Conservation (phyloP, 2,797 vertebrate genomes). For the Lycodopsis pacificus region DNA sequence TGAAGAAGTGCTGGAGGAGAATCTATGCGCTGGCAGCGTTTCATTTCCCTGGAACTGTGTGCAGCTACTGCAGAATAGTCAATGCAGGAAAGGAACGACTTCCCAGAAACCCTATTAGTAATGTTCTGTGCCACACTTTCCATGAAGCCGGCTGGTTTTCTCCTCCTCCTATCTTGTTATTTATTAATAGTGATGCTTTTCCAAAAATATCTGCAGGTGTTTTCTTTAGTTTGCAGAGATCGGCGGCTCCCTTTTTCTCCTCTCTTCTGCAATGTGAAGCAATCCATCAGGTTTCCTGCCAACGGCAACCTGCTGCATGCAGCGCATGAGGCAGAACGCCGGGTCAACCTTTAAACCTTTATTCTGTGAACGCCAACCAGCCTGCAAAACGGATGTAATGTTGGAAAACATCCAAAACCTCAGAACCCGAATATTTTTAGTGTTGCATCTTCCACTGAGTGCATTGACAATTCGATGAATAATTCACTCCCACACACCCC, state of each 20-base stretch:
- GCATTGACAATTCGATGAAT: neutral
- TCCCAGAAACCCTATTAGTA: neutral
- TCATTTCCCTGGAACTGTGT: neutral
- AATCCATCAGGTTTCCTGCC: constrained; percentile 26
- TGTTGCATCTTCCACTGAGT: too few relatives aligned
- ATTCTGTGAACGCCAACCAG: neutral
- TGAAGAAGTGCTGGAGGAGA: neutral
- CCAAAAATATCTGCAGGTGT: constrained; percentile 8
- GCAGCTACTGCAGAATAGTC: neutral
- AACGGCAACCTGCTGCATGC: constrained; percentile 6
- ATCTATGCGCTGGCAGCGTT: neutral
- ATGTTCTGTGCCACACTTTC: neutral
- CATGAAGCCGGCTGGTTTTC: neutral
- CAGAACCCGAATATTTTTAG: too few relatives aligned
- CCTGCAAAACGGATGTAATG: neutral
- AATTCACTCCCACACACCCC: too few relatives aligned
- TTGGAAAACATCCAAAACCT: neutral
- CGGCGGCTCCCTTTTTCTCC: neutral
- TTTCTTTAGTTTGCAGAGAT: constrained; percentile 18
- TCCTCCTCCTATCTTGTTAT: neutral
- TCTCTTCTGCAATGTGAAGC: constrained; percentile 16
- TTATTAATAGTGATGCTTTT: neutral
- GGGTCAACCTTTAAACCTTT: neutral
- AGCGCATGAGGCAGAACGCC: neutral
- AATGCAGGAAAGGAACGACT: neutral